Evolutionary conservation across 2,888 invertebrate species (phyloP).

Genomic region (Lasioglossum pauxillum): DNA sequence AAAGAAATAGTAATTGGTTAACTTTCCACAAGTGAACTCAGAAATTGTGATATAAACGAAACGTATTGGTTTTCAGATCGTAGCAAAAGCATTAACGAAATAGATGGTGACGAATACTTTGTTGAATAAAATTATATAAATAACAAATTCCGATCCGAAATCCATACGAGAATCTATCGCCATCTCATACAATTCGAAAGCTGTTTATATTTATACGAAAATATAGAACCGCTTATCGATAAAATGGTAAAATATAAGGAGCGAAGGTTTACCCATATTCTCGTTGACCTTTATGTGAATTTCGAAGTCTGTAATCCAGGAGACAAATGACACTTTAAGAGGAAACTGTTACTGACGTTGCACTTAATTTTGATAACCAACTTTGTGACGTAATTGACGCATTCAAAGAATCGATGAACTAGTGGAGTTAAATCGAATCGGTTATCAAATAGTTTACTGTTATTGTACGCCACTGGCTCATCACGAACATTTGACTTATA

Average conservation of each 20-base stretch:
- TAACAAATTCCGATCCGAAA: not conserved
- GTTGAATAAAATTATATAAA: not conserved
- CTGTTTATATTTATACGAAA: not conserved
- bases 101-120: not conserved
- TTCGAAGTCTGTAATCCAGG: not conserved
- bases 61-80: not conserved
- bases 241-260: not conserved
- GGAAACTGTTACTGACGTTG: constrained; percentile 34
- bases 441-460: constrained; percentile 24
- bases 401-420: constrained; percentile 17
- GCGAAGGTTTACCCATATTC: constrained; percentile 53
- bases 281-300: constrained; percentile 23
- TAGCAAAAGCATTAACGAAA: not conserved
- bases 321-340: constrained; percentile 51
- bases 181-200: not conserved
- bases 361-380: constrained; percentile 39
- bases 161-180: not conserved
- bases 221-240: not conserved
- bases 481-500: constrained; percentile 34
- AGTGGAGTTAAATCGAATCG: constrained; percentile 35
- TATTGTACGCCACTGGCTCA: constrained; percentile 18
- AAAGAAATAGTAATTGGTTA: not conserved
- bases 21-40: not conserved
- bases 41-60: not conserved
- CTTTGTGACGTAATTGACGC: constrained; percentile 44